Evolutionary conservation across 2,113 vertebrate species (phyloP), one percentile per base, ranked within the genome.

Genomic region (Sander lucioperca): DNA sequence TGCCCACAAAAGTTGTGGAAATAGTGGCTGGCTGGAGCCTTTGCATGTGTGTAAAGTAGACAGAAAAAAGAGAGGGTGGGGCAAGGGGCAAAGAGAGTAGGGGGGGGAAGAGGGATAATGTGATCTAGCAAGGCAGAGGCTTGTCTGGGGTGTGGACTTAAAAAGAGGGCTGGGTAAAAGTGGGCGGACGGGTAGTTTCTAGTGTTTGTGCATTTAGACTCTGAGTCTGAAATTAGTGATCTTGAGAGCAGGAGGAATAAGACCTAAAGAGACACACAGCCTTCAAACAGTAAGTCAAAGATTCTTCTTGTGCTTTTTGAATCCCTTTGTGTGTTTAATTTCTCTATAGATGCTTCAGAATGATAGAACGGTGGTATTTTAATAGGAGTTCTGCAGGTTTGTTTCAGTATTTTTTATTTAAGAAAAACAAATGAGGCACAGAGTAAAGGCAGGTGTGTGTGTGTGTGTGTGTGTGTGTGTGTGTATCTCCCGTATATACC

Each of bases 61-160:
- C n/a, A 77, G 27, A 48, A 3, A 56, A 66, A 18, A 3, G 15
- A 66, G 64, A 53, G 66, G 67, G 73, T 18, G 71, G 57, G 69
- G 59, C 65, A 3, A 66, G 10, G 61, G 36, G 48, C 19, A 33
- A 19, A 27, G 25, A 36, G 68, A 53, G 23, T 30, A 21, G 51
- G 39, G 15, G n/a, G 61, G 43, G 51, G 76, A 56, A 64, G 69
- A 74, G 58, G 58, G 81, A 79, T 82, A 70, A 75, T 82, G 86
- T 58, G 86, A 80, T 70, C 76, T 30, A 70, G 74, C 21, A 11
- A 69, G 47, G n/a, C 19, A 62, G 83, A 85, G 86, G 80, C 81
- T 87, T 86, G 88, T 84, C 82, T 74, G 80, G 91, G 92, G 93
- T 86, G 90, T 94, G 86, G 89, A 85, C 80, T 74, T 59, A 64